These are phyloP conservation scores for Lasius fuliginosus DNA, from an alignment of 2,888 invertebrate species.

Conservation along the genomic window DNA sequence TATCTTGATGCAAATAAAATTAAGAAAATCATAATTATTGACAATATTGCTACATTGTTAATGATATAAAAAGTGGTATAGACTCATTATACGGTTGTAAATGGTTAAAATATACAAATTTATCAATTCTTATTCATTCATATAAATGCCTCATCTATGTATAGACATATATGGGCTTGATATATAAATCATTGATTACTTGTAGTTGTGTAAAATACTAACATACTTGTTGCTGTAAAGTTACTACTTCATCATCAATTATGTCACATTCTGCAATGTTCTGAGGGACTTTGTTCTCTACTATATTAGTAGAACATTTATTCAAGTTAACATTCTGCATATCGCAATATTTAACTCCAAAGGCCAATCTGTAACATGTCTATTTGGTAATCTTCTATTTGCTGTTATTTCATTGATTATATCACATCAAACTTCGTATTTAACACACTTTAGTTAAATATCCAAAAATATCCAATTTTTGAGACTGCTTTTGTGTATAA, in stretches of 20 bases:
- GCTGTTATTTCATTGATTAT: conserved; percentile 25
- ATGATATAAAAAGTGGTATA: conserved; percentile 1
- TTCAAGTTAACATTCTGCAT: conserved; percentile 76
- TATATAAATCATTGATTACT: not conserved
- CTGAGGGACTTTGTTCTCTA: conserved; percentile 57
- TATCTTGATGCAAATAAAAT: conserved; percentile 84
- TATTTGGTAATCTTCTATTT: conserved; percentile 17
- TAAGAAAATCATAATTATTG: conserved; percentile 73
- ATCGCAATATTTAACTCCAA: conserved; percentile 69
- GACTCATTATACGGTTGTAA: not conserved
- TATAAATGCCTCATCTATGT: not conserved
- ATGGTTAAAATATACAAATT: not conserved
- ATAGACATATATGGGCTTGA: not conserved
- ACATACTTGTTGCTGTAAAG: conserved; percentile 73
- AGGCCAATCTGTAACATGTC: conserved; percentile 10
- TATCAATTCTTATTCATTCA: not conserved
- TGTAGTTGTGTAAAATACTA: conserved; percentile 11
- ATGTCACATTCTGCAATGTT: conserved; percentile 59
- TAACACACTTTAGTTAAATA: not conserved
- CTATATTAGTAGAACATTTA: conserved; percentile 61
- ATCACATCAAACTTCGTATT: not conserved
- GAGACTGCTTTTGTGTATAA: not conserved
- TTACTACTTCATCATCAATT: conserved; percentile 55
- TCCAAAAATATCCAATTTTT: not conserved
- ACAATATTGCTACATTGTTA: not conserved